Evolutionary conservation across 2,797 vertebrate genomes (phyloP).

Genomic region (Ispidina picta): DNA sequence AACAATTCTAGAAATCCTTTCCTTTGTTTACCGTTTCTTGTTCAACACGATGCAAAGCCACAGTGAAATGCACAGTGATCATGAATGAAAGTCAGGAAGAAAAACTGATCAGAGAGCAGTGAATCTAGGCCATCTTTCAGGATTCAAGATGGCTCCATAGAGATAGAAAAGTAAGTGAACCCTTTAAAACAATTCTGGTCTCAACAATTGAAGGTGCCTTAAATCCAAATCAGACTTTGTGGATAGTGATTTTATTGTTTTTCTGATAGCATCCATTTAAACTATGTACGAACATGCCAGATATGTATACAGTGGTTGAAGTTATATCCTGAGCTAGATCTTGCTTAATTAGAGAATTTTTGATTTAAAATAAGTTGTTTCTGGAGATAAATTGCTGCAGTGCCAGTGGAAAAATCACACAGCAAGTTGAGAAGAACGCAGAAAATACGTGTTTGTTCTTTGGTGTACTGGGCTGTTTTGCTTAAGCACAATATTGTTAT

Average conservation of each 20-base stretch:
- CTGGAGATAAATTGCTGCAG: background rate
- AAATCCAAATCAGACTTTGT: background rate
- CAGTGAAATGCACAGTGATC: background rate
- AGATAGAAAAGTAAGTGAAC: background rate
- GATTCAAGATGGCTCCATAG: background rate
- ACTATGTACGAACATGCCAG: background rate
- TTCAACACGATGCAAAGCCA: background rate
- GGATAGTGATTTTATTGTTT: background rate
- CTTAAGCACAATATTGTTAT: background rate
- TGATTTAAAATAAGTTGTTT: background rate
- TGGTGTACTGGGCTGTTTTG: background rate
- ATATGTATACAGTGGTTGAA: background rate
- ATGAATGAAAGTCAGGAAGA: background rate
- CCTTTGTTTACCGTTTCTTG: background rate
- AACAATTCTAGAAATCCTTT: background rate
- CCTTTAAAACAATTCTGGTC: background rate
- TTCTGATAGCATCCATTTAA: background rate
- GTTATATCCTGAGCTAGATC: background rate
- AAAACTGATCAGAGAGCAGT: background rate
- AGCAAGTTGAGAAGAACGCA: background rate
- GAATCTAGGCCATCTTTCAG: background rate
- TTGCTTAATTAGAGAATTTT: background rate
- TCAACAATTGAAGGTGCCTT: background rate
- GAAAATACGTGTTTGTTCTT: constrained; percentile 19
- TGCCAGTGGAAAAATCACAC: background rate